Evolutionary conservation across 2,797 vertebrate species (phyloP).

Genomic region (Sciurus vulgaris): DNA sequence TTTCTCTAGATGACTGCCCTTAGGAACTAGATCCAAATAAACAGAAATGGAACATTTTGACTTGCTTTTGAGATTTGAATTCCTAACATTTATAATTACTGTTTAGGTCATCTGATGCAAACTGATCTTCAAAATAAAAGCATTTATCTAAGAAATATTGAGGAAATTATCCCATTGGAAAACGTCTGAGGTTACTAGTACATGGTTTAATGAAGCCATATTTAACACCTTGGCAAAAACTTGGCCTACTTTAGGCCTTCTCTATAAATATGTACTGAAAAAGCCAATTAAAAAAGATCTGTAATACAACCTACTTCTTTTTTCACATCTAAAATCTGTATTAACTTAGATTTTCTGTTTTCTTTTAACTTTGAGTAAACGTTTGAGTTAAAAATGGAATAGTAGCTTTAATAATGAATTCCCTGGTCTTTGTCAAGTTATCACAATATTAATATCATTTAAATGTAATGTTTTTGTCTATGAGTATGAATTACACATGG

Average conservation of each 20-base stretch:
- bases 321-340: not conserved
- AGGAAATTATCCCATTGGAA: not conserved
- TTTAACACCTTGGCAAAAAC: not conserved
- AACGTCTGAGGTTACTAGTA: not conserved
- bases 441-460: constrained; percentile 84
- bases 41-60: constrained; percentile 15
- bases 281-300: not conserved
- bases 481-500: constrained; percentile 85
- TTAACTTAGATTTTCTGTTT: not conserved
- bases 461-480: constrained; percentile 84
- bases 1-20: not conserved
- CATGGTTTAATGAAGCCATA: not conserved
- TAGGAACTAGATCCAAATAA: not conserved
- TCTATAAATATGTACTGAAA: constrained; percentile 21
- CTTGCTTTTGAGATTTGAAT: constrained; percentile 34
- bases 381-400: not conserved
- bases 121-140: not conserved
- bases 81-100: not conserved
- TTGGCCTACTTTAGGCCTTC: not conserved
- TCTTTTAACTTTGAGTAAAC: not conserved
- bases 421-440: constrained; percentile 79
- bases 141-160: not conserved
- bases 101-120: constrained; percentile 14
- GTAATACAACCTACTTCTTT: not conserved
- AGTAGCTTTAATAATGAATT: constrained; percentile 77